These are phyloP conservation scores for Doryteuthis pealeii DNA, from an alignment of 1,140 invertebrate genomes.

Conservation along the genomic window DNA sequence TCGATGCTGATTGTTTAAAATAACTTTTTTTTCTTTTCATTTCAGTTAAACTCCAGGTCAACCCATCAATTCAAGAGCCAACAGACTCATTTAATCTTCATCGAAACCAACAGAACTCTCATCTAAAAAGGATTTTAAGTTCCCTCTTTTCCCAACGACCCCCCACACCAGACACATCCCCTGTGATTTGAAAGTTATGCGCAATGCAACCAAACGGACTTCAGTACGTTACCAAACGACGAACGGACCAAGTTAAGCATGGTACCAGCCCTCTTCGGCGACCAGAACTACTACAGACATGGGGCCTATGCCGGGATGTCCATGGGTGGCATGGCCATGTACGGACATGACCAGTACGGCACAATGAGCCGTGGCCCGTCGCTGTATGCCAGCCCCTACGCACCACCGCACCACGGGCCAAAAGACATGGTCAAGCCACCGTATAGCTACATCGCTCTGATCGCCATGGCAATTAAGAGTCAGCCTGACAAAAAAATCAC, in stretches of 20 bases:
- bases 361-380: constrained; percentile 44
- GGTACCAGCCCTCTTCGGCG: constrained; percentile 44
- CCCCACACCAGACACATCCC: too few species aligned
- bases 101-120: too few species aligned
- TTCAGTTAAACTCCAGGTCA: too few species aligned
- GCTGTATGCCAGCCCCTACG: constrained; percentile 60
- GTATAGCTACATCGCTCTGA: constrained; percentile 96
- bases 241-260: constrained; percentile 36
- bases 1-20: too few species aligned
- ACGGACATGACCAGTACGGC: constrained; percentile 43
- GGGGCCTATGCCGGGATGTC: constrained; percentile 46
- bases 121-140: too few species aligned
- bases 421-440: constrained; percentile 80
- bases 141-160: too few species aligned
- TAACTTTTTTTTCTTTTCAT: too few species aligned
- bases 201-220: constrained; percentile 40
- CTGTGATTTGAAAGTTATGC: constrained; percentile 11
- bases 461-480: constrained; percentile 97
- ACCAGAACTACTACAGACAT: constrained; percentile 42
- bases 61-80: too few species aligned
- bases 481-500: constrained; percentile 92
- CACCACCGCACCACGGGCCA: constrained; percentile 42
- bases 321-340: constrained; percentile 48
- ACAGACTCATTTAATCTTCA: too few species aligned
- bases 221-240: constrained; percentile 38